Percentiles rank a stretch among this genome's conserved stretches.
Evolutionary conservation across 35 echinoderm and acorn worm genomes (phyloP).

Genomic region (Apostichopus californicus): DNA sequence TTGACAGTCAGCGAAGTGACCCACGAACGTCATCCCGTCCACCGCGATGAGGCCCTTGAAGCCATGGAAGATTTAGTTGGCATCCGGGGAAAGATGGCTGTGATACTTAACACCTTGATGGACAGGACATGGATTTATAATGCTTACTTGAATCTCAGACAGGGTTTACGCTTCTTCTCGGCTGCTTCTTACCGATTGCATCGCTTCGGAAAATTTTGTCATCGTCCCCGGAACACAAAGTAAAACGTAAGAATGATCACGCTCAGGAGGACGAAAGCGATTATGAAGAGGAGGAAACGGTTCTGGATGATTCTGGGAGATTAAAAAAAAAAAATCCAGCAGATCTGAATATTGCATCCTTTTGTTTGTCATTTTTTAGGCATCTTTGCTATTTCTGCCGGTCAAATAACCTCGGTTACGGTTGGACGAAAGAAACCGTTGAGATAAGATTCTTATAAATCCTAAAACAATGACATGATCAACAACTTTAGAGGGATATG

Average conservation of each 20-base stretch:
- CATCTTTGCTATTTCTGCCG: too few species aligned
- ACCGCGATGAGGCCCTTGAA: background rate
- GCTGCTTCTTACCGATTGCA: too few species aligned
- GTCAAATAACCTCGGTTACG: too few species aligned
- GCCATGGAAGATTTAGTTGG: background rate
- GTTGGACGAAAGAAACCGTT: too few species aligned
- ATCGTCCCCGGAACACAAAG: conserved; percentile 40
- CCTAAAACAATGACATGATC: too few species aligned
- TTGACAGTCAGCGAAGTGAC: background rate
- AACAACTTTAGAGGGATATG: too few species aligned
- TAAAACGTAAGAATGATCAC: conserved; percentile 26
- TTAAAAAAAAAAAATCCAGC: background rate
- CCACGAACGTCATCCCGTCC: background rate
- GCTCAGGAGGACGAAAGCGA: conserved; percentile 41
- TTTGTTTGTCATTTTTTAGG: too few species aligned
- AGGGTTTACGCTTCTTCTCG: background rate
- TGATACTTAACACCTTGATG: background rate
- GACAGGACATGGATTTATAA: background rate
- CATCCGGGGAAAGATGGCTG: background rate
- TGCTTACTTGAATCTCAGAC: background rate
- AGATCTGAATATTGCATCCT: too few species aligned
- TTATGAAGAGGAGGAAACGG: conserved; percentile 37
- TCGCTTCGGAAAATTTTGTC: background rate
- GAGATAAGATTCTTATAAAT: too few species aligned
- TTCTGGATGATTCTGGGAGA: conserved; percentile 53